Base-by-base conservation (phyloP, 1,140 invertebrate genomes). In the Drosophila melanica region DNA sequence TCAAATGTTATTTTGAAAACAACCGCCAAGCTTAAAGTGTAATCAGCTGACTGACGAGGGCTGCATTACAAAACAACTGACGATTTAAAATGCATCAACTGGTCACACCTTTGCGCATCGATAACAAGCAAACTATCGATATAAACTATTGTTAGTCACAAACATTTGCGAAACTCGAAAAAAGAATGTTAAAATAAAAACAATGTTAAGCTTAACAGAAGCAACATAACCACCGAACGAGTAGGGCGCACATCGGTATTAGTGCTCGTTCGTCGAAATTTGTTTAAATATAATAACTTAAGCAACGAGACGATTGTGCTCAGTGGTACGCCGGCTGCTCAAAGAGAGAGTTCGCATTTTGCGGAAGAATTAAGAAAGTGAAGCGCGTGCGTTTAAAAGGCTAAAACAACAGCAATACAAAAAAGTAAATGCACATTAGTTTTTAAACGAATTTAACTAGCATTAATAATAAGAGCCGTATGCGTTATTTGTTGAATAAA, bases 291-390 rank as follows among this genome's bases (percentile, higher is more conserved):
- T 35, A 73, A 67, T 41, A 67, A 51, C 48, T 55, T 68, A 72
- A 37, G 54, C 65, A 68, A 9, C 64, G 65, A 73, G 70, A 59
- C 70, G 39, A 50, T 42, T 54, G 55, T 64, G 64, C 70, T 74
- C 71, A 74, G 65, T 74, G 58, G 58, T 69, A 60, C 71, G 71
- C 71, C 71, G 71, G 71, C 71, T 74, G 66, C 66, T 69, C 55
- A 33, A 63, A 74, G 51, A 74, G 71, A 74, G 71, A 74, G 71
- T 74, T 74, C 54, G 51, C 53, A 35, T 45, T 67, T 45, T 67
- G 69, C 69, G 69, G 54, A 67, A 35, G 37, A 27, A 12, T 10
- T 6, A 18, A 37, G 16, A 18, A 64, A 47, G 11, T 39, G 66
- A 41, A 70, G 59, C 66, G 59, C 72, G 72, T 75, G 67, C 59